Conservation (phyloP, 2,797 vertebrate genomes). For the Acanthurus tractus region DNA sequence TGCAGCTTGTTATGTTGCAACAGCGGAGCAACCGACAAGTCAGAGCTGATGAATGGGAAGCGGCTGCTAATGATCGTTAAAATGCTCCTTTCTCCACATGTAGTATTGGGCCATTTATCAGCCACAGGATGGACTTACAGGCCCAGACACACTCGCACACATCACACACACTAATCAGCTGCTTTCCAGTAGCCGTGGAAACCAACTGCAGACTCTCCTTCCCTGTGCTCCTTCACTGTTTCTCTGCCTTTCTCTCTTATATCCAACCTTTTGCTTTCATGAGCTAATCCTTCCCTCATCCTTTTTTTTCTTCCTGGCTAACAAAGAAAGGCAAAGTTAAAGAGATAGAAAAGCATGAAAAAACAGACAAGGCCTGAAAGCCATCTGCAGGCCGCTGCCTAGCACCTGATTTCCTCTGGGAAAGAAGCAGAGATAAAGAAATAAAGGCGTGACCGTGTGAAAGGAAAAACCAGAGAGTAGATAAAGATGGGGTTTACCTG, state of each 20-base stretch:
- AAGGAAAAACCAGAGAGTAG: constrained; percentile 48
- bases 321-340: constrained; percentile 60
- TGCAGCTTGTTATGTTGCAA: constrained; percentile 78
- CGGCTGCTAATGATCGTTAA: constrained; percentile 72
- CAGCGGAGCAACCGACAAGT: constrained; percentile 69
- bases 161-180: constrained; percentile 68
- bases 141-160: constrained; percentile 52
- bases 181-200: constrained; percentile 65
- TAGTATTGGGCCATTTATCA: constrained; percentile 66
- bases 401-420: constrained; percentile 72
- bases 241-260: constrained; percentile 14
- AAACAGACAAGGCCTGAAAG: constrained; percentile 34
- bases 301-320: constrained; percentile 26
- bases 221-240: constrained; percentile 27
- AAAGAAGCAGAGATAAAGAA: constrained; percentile 50
- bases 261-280: constrained; percentile 66
- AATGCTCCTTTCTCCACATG: constrained; percentile 67
- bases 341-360: constrained; percentile 4
- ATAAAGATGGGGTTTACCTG: constrained; percentile 73
- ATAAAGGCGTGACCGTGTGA: constrained; percentile 72
- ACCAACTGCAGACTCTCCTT: constrained; percentile 50
- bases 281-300: constrained; percentile 63
- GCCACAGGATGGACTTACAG: constrained; percentile 57
- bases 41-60: constrained; percentile 71
- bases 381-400: constrained; percentile 47